Evolutionary conservation across 2,888 invertebrate genomes (phyloP).

Genomic region (Coremacera marginata): DNA sequence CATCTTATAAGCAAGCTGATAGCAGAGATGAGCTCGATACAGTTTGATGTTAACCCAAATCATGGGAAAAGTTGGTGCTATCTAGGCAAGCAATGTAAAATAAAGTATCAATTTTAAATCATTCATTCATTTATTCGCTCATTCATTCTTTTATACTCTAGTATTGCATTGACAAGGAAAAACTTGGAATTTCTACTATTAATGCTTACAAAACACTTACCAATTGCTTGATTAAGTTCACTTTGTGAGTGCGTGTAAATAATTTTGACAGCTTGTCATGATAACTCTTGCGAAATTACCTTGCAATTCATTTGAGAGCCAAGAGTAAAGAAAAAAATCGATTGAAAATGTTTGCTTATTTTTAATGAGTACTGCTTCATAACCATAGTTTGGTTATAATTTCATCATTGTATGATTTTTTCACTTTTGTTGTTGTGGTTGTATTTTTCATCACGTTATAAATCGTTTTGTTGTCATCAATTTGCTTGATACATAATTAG

Average conservation of each 20-base stretch:
- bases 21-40: slow-evolving; percentile 1
- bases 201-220: neutral
- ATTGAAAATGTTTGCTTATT: neutral
- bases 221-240: neutral
- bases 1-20: neutral
- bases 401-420: neutral
- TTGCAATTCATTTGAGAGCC: neutral
- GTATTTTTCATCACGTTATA: neutral
- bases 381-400: neutral
- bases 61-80: neutral
- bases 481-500: slow-evolving; percentile 19
- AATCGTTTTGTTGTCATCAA: slow-evolving; percentile 19
- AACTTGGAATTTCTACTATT: neutral
- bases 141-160: slow-evolving; percentile 8
- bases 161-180: neutral
- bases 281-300: slow-evolving; percentile 47
- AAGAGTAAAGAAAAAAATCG: neutral
- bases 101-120: slow-evolving; percentile 21
- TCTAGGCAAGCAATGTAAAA: neutral
- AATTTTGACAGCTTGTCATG: slow-evolving; percentile 64
- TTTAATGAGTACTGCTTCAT: neutral
- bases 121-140: slow-evolving; percentile 5
- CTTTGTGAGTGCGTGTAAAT: slow-evolving; percentile 43
- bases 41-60: neutral
- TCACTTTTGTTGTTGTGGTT: neutral